Evolutionary conservation across 2,888 invertebrate species (phyloP).

Genomic region (Heliconius erato): DNA sequence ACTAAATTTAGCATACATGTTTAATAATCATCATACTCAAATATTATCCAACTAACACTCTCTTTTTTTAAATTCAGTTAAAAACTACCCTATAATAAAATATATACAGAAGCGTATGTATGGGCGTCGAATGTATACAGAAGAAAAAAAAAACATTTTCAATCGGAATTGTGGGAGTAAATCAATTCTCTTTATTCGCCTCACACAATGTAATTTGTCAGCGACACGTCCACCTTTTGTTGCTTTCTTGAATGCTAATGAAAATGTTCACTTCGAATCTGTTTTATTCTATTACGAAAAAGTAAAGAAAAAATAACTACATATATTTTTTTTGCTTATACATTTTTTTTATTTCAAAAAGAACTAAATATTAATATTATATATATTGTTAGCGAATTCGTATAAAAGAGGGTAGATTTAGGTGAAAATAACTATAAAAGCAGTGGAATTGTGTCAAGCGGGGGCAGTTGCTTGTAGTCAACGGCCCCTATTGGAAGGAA

Average conservation of each 20-base stretch:
- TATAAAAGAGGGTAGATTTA: too few species aligned
- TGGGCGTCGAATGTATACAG: too few species aligned
- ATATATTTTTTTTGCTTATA: too few species aligned
- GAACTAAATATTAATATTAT: too few species aligned
- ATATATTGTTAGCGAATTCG: too few species aligned
- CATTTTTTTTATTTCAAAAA: too few species aligned
- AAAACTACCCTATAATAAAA: background rate
- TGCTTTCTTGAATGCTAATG: slow-evolving; percentile 17
- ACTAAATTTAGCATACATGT: too few species aligned
- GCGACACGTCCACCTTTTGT: slow-evolving; percentile 29
- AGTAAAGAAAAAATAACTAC: background rate
- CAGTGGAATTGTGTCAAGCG: too few species aligned
- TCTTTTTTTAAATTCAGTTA: background rate
- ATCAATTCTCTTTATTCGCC: slow-evolving; percentile 29
- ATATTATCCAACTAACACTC: background rate
- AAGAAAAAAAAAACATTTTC: background rate
- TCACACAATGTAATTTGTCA: slow-evolving; percentile 37
- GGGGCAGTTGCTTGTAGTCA: too few species aligned
- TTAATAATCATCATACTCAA: too few species aligned
- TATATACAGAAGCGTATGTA: background rate
- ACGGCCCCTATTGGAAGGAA: too few species aligned
- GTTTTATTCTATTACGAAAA: background rate
- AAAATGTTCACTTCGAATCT: slow-evolving; percentile 5
- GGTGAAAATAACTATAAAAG: too few species aligned
- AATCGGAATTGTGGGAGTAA: background rate